Conservation (phyloP, 2,797 vertebrate genomes). For the Hoplostethus atlanticus region DNA sequence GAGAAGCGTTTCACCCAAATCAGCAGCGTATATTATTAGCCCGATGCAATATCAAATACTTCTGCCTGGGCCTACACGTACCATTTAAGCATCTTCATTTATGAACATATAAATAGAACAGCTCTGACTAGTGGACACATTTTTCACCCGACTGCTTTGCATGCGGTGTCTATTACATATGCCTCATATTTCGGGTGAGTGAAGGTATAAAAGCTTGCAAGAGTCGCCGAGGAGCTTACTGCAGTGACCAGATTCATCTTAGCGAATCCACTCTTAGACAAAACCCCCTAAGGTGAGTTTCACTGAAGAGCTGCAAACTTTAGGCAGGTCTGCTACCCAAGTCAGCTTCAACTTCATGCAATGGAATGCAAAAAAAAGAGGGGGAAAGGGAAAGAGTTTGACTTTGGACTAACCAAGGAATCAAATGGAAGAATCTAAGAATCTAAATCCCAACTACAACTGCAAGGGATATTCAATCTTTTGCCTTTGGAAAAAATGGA, state of each 20-base stretch:
- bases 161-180: conserved; percentile 86
- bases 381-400: conserved; percentile 51
- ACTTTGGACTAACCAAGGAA: conserved; percentile 72
- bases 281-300: conserved; percentile 84
- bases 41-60: conserved; percentile 85
- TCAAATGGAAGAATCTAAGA: conserved; percentile 56
- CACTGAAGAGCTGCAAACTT: conserved; percentile 66
- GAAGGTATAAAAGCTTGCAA: conserved; percentile 83
- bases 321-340: conserved; percentile 33
- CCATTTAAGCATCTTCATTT: conserved; percentile 90
- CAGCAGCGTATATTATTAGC: conserved; percentile 88
- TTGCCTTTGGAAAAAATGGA: conserved; percentile 73
- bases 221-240: conserved; percentile 69
- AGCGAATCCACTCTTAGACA: conserved; percentile 77
- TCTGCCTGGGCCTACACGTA: conserved; percentile 82
- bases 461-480: conserved; percentile 70
- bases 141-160: conserved; percentile 82
- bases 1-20: conserved; percentile 77
- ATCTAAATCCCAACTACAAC: conserved; percentile 47
- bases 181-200: conserved; percentile 84
- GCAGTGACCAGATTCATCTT: conserved; percentile 83
- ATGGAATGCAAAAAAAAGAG: conserved; percentile 49
- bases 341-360: conserved; percentile 53
- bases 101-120: conserved; percentile 89
- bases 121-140: conserved; percentile 87